These are phyloP conservation scores for Orientallactaga sibirica DNA, from an alignment of 2,797 vertebrate species.

Conservation along the genomic window DNA sequence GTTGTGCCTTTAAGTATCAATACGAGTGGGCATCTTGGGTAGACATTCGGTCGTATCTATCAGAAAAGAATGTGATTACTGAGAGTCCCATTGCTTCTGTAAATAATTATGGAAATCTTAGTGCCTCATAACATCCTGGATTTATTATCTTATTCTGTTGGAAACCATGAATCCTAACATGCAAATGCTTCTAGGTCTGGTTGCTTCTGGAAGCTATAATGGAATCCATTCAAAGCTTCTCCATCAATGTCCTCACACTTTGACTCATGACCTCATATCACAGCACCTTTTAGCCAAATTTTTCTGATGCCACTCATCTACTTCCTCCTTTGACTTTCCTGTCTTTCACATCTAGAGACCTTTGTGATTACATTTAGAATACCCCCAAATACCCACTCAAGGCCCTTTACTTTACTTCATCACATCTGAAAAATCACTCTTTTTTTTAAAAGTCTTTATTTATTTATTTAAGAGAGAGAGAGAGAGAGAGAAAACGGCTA, in stretches of 20 bases:
- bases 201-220: not conserved
- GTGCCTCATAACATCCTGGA: not conserved
- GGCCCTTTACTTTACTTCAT: not conserved
- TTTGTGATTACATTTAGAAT: not conserved
- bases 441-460: too few species aligned
- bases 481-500: too few species aligned
- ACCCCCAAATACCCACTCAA: not conserved
- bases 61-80: not conserved
- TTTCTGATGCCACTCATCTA: too few species aligned
- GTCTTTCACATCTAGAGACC: not conserved
- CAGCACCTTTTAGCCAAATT: accelerated
- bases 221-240: not conserved
- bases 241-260: accelerated
- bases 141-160: not conserved
- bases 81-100: not conserved
- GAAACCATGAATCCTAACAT: not conserved
- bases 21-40: not conserved
- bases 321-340: too few species aligned
- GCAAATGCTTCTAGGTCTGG: not conserved
- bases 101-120: not conserved
- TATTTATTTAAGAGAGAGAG: too few species aligned
- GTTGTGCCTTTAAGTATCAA: not conserved
- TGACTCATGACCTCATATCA: too few species aligned
- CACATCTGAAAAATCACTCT: not conserved
- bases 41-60: not conserved